Base-by-base conservation (phyloP, 2,797 vertebrate species). In the Chaunax sp. region DNA sequence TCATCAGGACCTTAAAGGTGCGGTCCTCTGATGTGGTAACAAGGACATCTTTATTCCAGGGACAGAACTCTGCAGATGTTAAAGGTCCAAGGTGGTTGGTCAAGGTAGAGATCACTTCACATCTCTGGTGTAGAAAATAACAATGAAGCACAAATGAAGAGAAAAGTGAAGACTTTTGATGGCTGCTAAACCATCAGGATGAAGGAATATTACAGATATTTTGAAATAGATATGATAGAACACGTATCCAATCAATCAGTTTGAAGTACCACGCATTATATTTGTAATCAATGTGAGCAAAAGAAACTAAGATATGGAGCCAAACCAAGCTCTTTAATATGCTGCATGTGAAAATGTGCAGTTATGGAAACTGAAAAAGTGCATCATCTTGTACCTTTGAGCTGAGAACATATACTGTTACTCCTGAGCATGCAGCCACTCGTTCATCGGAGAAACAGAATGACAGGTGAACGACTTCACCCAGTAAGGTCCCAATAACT, bases 1-100 rank as follows among this genome's bases (percentile, higher is more conserved):
- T 30, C 1, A 5, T 45, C 1, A 61, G 3, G 81, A 94, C 96
- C 95, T 95, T 96, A 87, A 97, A 98, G 44, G 95, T 96, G 65
- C 96, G 93, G 81, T 98, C 97, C 83, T 97, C 95, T 70, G 97
- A 98, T 40, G 93, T 91, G 0, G 95, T 96, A 82, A 96, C 46
- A 14, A 98, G 71, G 53, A 92, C 49, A 35, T 87, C 86, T 66
- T 86, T 64, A 57, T 93, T 83, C 96, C 95, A 95, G 0, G 93
- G 84, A 70, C 94, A 97, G 80, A 98, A 98, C 57, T 95, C 95
- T 47, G 93, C 94, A 35, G 94, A 94, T 11, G 96, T 97, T 72
- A 96, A 89, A 0, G 93, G 86, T 73, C 92, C 95, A 22, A 88
- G 54, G 55, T 97, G 97, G 10, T 94, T 93, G 6, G 72, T 68